These are phyloP conservation scores for Helicoverpa armigera DNA, from an alignment of 1,140 invertebrate species.

Conservation along the genomic window DNA sequence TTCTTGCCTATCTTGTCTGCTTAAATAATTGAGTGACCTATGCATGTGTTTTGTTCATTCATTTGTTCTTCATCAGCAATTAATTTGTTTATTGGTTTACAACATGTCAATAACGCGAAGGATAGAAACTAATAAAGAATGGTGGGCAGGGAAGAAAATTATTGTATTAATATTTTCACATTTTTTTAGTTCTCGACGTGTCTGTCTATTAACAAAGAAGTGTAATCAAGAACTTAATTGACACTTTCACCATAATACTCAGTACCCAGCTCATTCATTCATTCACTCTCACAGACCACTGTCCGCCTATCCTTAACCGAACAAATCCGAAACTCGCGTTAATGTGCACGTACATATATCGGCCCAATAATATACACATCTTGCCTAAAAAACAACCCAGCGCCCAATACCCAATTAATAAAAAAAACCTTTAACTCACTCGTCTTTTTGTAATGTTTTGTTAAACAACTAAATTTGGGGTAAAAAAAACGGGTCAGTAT, in stretches of 20 bases:
- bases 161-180: too few species aligned
- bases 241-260: not conserved
- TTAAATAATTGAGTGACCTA: too few species aligned
- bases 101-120: too few species aligned
- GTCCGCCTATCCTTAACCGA: conserved; percentile 52
- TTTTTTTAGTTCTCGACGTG: too few species aligned
- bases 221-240: too few species aligned
- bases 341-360: conserved; percentile 64
- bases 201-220: too few species aligned
- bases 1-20: too few species aligned
- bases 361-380: conserved; percentile 60
- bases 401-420: conserved; percentile 80
- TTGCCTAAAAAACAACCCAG: conserved; percentile 54
- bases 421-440: conserved; percentile 61
- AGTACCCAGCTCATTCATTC: conserved; percentile 5
- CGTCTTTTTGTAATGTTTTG: conserved; percentile 76
- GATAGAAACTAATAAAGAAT: too few species aligned
- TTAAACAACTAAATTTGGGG: conserved; percentile 83
- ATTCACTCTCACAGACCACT: conserved; percentile 41
- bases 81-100: too few species aligned
- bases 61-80: not conserved
- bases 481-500: conserved; percentile 56
- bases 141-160: too few species aligned
- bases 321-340: conserved; percentile 68
- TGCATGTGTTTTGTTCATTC: conserved; percentile 8